phyloP scores from a whole-genome alignment of 2,888 invertebrate species.

The Drosophila austrosaltans region DNA sequence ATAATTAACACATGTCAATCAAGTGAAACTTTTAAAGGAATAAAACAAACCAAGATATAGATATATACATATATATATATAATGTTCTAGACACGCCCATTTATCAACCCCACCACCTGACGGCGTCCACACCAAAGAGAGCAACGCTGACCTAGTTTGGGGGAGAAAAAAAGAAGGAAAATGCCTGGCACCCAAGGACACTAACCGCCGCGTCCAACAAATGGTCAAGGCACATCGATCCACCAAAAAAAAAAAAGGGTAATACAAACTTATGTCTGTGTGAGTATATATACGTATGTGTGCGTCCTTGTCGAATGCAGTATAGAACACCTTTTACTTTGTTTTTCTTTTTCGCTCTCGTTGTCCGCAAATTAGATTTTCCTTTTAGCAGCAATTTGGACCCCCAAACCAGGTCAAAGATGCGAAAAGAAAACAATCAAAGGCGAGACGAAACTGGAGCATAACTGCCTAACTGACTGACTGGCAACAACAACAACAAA shows the following conservation, averaged over 20 bases:
- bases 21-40: background rate
- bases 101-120: slow-evolving; percentile 35
- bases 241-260: background rate
- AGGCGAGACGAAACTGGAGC: slow-evolving; percentile 40
- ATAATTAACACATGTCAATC: background rate
- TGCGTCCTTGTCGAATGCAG: slow-evolving; percentile 24
- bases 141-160: slow-evolving; percentile 60
- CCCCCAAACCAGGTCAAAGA: slow-evolving; percentile 17
- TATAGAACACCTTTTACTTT: slow-evolving; percentile 7
- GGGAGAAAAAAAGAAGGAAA: slow-evolving; percentile 52
- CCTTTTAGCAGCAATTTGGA: background rate
- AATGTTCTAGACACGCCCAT: background rate
- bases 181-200: slow-evolving; percentile 58
- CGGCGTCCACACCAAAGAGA: slow-evolving; percentile 17
- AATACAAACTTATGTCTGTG: background rate
- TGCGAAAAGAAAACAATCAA: slow-evolving; percentile 22
- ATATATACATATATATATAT: too few relatives aligned
- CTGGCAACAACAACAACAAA: slow-evolving; percentile 15
- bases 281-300: background rate
- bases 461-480: slow-evolving; percentile 11
- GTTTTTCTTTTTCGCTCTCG: background rate
- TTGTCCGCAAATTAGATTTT: slow-evolving; percentile 9
- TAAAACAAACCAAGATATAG: background rate
- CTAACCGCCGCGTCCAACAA: slow-evolving; percentile 44
- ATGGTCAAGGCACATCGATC: slow-evolving; percentile 50